Evolutionary conservation across 2,888 invertebrate genomes (phyloP).

Genomic region (Prosopocoilus inquinatus): DNA sequence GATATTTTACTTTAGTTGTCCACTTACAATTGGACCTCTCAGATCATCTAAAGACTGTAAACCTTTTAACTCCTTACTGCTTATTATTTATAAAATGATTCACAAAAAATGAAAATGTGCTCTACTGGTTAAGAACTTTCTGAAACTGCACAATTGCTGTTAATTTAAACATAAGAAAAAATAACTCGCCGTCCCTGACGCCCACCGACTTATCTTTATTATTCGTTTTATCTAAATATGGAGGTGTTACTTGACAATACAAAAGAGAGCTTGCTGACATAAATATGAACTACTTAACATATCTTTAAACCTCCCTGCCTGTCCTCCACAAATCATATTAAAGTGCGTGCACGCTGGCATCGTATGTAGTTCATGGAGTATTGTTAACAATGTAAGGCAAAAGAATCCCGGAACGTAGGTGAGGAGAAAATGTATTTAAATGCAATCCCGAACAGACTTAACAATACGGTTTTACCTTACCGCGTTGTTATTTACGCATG

Average conservation of each 20-base stretch:
- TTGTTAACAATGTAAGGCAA: conserved; percentile 18
- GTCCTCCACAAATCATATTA: conserved; percentile 26
- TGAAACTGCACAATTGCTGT: too few species aligned
- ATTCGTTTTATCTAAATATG: conserved; percentile 10
- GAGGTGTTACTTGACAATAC: conserved; percentile 31
- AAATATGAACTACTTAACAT: conserved; percentile 29
- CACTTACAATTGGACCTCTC: too few species aligned
- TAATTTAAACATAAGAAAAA: too few species aligned
- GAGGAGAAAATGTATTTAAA: conserved; percentile 15
- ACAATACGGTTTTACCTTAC: conserved; percentile 15
- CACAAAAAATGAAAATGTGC: too few species aligned
- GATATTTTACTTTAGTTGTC: too few species aligned
- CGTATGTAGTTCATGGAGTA: background rate
- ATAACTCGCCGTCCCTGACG: too few species aligned
- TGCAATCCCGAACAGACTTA: conserved; percentile 7
- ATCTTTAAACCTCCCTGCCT: conserved; percentile 22
- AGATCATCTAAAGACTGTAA: too few species aligned
- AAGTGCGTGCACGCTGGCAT: conserved; percentile 22
- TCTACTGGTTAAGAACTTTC: too few species aligned
- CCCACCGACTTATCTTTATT: too few species aligned
- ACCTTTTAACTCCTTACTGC: too few species aligned
- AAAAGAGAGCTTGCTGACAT: conserved; percentile 25
- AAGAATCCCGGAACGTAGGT: conserved; percentile 16
- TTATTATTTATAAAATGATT: too few species aligned
- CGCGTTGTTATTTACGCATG: conserved; percentile 5